phyloP scores from a whole-genome alignment of 1,140 invertebrate species.

The Drosophila cardini region DNA sequence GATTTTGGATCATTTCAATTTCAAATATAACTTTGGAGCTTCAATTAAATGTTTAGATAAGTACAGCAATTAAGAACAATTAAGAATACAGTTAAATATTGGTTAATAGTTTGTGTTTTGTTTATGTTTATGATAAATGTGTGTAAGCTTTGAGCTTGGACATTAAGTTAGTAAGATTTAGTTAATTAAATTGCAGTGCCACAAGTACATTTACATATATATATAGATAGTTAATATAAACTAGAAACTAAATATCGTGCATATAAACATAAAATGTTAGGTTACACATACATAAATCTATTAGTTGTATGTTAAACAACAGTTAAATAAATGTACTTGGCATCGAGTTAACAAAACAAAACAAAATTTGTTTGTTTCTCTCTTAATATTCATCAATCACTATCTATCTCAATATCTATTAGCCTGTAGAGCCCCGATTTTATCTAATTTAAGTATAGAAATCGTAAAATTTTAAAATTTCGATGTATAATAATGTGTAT shows the following conservation, averaged over 20 bases:
- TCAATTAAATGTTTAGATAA: background rate
- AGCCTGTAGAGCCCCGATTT: background rate
- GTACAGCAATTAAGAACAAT: conserved; percentile 7
- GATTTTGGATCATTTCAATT: background rate
- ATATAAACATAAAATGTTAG: conserved; percentile 27
- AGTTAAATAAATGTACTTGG: conserved; percentile 7
- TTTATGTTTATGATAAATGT: conserved; percentile 9
- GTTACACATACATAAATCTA: conserved; percentile 22
- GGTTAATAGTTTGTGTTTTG: background rate
- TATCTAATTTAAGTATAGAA: background rate
- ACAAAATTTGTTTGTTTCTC: background rate
- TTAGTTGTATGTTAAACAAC: conserved; percentile 4
- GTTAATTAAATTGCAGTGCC: conserved; percentile 25
- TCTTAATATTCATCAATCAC: background rate
- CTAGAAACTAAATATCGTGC: conserved; percentile 27
- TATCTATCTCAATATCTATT: background rate
- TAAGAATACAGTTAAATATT: conserved; percentile 11
- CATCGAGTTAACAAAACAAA: conserved; percentile 9
- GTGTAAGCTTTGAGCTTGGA: conserved; percentile 45
- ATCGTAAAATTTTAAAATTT: background rate
- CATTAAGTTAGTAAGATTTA: conserved; percentile 37
- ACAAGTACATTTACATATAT: conserved; percentile 22
- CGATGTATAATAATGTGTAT: no score
- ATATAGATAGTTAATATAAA: conserved; percentile 24
- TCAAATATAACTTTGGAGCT: background rate